Conservation (phyloP, 2,888 invertebrate genomes). For the Lithosia quadra region DNA sequence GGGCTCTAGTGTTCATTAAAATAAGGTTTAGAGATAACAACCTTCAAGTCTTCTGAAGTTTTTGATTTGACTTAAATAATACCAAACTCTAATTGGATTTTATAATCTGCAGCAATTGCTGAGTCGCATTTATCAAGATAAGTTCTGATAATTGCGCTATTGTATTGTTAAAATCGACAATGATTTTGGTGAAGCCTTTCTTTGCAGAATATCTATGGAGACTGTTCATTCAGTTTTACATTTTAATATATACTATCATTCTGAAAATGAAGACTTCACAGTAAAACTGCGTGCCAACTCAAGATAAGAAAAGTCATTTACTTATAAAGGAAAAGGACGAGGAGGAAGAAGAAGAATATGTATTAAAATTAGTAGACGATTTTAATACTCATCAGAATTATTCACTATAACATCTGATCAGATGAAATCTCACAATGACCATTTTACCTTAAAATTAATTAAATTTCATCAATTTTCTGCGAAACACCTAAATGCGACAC, state of each 20-base stretch:
- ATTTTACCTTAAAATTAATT: too few relatives aligned
- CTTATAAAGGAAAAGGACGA: not conserved
- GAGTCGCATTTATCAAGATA: constrained; percentile 24
- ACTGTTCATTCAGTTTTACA: not conserved
- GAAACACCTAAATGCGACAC: too few relatives aligned
- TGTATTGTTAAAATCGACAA: constrained; percentile 14
- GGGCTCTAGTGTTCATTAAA: constrained; percentile 15
- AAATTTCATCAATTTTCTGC: too few relatives aligned
- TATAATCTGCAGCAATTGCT: constrained; percentile 26
- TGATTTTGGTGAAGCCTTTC: not conserved
- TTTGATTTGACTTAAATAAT: constrained; percentile 26
- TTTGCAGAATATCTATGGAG: not conserved
- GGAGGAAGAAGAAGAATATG: not conserved
- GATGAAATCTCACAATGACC: too few relatives aligned
- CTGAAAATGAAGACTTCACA: constrained; percentile 20
- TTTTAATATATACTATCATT: constrained; percentile 11
- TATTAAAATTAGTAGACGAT: not conserved
- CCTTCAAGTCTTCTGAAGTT: constrained; percentile 12
- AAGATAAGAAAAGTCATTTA: constrained; percentile 8
- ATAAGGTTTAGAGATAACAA: constrained; percentile 21
- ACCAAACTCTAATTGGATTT: constrained; percentile 26
- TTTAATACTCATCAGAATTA: not conserved
- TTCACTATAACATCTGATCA: too few relatives aligned
- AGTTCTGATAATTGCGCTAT: constrained; percentile 16
- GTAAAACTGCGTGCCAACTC: constrained; percentile 22